Evolutionary conservation across 2,797 vertebrate species (phyloP).

Genomic region (Eutrigla gurnardus): DNA sequence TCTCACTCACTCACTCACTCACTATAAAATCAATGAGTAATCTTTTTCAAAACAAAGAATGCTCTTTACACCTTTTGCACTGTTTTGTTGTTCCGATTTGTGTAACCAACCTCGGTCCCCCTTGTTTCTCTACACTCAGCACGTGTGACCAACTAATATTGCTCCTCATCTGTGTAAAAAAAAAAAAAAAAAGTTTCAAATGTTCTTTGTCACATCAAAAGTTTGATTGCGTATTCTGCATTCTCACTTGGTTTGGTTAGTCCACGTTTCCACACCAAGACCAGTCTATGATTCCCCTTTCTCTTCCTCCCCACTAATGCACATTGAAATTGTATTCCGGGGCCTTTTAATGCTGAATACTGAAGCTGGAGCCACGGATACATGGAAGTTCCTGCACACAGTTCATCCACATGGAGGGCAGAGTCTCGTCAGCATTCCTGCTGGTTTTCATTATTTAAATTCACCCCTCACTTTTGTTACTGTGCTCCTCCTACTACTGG

Average conservation of each 20-base stretch:
- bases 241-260: neutral
- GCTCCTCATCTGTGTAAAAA: neutral
- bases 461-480: conserved; percentile 13
- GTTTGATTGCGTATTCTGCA: neutral
- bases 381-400: conserved; percentile 18
- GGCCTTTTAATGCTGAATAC: neutral
- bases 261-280: neutral
- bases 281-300: neutral
- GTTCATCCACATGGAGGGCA: conserved; percentile 30
- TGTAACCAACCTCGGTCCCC: neutral
- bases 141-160: neutral
- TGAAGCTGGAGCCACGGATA: conserved; percentile 19
- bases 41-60: conserved; percentile 5
- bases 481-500: conserved; percentile 24
- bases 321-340: conserved; percentile 41
- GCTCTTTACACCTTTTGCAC: conserved; percentile 3
- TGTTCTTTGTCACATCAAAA: neutral
- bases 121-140: neutral
- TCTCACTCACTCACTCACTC: neutral
- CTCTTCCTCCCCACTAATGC: conserved; percentile 12
- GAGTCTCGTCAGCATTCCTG: conserved; percentile 26
- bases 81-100: neutral
- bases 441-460: conserved; percentile 49
- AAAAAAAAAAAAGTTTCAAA: neutral
- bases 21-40: conserved; percentile 5